Conservation (phyloP, 2,888 invertebrate genomes). For the Cheiracanthium punctorium region DNA sequence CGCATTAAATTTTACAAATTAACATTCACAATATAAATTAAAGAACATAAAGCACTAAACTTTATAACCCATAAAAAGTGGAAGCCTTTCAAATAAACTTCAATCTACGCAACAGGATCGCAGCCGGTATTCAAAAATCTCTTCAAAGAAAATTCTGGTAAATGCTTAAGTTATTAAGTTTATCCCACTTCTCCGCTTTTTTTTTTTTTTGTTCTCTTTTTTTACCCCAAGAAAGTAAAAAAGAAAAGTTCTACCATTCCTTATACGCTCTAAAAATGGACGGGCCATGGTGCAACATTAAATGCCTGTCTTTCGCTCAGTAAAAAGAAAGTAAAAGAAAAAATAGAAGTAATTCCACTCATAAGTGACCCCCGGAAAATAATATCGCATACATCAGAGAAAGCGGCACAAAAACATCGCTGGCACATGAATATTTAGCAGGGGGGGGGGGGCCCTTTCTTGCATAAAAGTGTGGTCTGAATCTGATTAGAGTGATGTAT, state of each 20-base stretch:
- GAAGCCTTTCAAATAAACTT: neutral
- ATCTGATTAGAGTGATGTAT: conserved; percentile 44
- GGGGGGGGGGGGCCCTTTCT: too few relatives aligned
- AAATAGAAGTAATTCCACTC: conserved; percentile 6
- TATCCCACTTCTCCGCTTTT: neutral
- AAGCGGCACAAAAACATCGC: conserved; percentile 37
- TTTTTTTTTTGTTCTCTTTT: neutral
- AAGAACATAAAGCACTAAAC: too few relatives aligned
- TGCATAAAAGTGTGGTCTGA: conserved; percentile 44
- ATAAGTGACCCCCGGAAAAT: conserved; percentile 49
- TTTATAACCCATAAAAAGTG: neutral
- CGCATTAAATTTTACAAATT: too few relatives aligned
- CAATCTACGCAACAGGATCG: neutral
- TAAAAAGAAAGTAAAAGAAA: neutral
- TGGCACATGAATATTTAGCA: conserved; percentile 60
- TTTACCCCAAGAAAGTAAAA: neutral
- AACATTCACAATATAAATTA: too few relatives aligned
- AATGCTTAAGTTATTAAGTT: neutral
- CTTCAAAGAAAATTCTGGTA: neutral
- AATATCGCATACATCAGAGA: conserved; percentile 52
- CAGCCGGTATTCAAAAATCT: neutral
- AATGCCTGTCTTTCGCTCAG: neutral
- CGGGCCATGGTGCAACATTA: neutral
- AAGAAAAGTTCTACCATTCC: neutral
- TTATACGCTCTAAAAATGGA: neutral